A percentile compares a stretch with the other conserved stretches of the same genome.
phyloP scores from a whole-genome alignment of 2,113 vertebrate genomes.

The Poeciliopsis prolifica region DNA sequence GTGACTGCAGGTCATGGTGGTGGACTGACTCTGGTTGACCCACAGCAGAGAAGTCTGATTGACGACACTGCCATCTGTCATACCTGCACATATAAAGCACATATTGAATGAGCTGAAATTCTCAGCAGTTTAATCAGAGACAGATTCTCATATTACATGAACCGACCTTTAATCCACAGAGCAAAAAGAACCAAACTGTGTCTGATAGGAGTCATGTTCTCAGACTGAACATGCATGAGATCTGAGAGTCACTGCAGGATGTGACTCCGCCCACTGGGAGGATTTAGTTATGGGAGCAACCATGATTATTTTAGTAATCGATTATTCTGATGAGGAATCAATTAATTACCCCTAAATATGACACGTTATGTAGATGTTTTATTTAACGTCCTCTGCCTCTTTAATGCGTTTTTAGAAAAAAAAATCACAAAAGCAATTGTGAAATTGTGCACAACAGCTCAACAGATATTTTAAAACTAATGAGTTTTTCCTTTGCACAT shows the following conservation, averaged over 20 bases:
- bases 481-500: too few relatives aligned
- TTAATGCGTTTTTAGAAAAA: too few relatives aligned
- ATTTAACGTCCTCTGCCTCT: too few relatives aligned
- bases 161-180: constrained; percentile 1
- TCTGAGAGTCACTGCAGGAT: not conserved
- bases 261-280: too few relatives aligned
- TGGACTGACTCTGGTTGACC: not conserved
- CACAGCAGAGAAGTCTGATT: constrained; percentile 16
- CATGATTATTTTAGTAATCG: too few relatives aligned
- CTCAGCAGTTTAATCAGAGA: not conserved
- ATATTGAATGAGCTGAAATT: not conserved
- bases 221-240: not conserved
- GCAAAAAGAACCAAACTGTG: not conserved
- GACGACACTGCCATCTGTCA: constrained; percentile 5
- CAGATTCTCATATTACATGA: not conserved
- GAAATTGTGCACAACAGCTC: too few relatives aligned
- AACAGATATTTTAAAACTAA: too few relatives aligned
- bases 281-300: too few relatives aligned
- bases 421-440: too few relatives aligned
- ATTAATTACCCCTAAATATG: too few relatives aligned
- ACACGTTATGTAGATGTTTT: too few relatives aligned
- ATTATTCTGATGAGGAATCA: too few relatives aligned
- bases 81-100: not conserved
- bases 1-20: constrained; percentile 50
- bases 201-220: not conserved